Conservation (phyloP, 2,113 vertebrate species). For the Asarcornis scutulata region DNA sequence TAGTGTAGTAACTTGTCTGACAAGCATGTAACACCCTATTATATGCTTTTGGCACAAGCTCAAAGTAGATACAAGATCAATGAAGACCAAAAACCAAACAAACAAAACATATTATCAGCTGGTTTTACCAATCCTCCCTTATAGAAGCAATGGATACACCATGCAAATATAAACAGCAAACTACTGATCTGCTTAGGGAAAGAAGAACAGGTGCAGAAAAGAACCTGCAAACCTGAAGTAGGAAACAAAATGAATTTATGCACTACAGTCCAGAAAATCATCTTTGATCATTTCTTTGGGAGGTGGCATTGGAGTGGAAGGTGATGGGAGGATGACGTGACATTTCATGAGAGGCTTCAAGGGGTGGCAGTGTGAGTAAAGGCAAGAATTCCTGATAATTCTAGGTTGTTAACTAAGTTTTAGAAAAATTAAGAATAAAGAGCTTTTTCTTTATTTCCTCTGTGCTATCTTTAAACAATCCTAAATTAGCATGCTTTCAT, state of each 20-base stretch:
- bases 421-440: not conserved
- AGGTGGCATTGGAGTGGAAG: not conserved
- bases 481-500: not conserved
- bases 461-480: not conserved
- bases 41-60: not conserved
- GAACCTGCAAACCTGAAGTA: not conserved
- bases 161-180: not conserved
- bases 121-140: not conserved
- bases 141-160: not conserved
- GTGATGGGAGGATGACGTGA: fast-evolving
- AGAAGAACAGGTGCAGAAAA: not conserved
- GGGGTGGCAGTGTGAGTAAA: not conserved
- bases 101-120: not conserved
- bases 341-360: not conserved
- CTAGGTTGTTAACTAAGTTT: not conserved
- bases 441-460: not conserved
- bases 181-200: not conserved
- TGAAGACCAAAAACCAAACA: not conserved
- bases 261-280: not conserved
- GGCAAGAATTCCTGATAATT: not conserved
- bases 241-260: not conserved
- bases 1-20: not conserved
- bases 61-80: not conserved
- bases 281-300: fast-evolving
- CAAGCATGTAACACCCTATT: not conserved